These are phyloP conservation scores for Oreochromis mossambicus DNA, from an alignment of 2,797 vertebrate species.

Conservation along the genomic window DNA sequence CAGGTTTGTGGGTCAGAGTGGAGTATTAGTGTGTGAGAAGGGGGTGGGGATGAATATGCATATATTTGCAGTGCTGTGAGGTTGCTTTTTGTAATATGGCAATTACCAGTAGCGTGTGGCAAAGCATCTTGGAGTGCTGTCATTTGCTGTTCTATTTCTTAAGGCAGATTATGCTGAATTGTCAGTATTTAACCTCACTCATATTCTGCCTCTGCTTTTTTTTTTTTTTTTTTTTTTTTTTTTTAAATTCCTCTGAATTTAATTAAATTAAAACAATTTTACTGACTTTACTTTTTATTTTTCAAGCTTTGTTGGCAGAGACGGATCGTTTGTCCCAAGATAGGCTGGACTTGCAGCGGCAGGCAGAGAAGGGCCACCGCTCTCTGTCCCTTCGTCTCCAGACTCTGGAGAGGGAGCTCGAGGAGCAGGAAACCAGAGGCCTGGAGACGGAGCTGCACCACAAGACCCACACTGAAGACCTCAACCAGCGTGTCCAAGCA, in stretches of 20 bases:
- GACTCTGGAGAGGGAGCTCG: conserved; percentile 85
- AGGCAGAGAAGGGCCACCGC: conserved; percentile 87
- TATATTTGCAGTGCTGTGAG: conserved; percentile 61
- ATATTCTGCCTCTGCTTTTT: not conserved
- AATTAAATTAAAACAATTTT: not conserved
- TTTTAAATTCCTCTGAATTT: not conserved
- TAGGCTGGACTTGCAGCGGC: conserved; percentile 84
- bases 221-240: not conserved
- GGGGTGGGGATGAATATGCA: conserved; percentile 10
- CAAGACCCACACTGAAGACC: conserved; percentile 78
- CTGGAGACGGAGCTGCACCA: conserved; percentile 77
- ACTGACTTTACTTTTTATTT: not conserved
- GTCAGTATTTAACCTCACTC: not conserved
- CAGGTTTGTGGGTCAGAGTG: conserved; percentile 76
- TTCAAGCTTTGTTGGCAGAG: conserved; percentile 83
- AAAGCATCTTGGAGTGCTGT: conserved; percentile 27
- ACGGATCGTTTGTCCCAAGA: conserved; percentile 82
- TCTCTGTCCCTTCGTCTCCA: conserved; percentile 81
- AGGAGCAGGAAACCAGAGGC: conserved; percentile 83
- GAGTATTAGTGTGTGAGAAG: conserved; percentile 29
- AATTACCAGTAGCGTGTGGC: conserved; percentile 9
- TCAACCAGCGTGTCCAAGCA: conserved; percentile 84
- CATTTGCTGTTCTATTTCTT: not conserved
- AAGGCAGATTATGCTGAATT: not conserved
- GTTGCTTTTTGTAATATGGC: conserved; percentile 35